Evolutionary conservation across 92 coral and sea anemone species (phyloP).

Genomic region (Phenganax marumi): DNA sequence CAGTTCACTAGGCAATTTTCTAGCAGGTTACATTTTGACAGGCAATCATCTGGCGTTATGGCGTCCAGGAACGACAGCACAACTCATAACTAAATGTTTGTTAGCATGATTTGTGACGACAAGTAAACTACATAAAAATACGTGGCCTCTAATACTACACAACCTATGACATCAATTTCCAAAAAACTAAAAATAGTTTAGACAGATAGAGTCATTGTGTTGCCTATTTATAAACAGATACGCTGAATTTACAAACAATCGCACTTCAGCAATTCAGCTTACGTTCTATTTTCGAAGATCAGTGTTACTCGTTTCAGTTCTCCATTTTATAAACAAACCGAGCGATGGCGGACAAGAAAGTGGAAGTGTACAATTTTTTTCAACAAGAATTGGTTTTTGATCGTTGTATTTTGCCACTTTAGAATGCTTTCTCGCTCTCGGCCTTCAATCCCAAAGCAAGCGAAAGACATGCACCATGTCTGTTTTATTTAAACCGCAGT

Average conservation of each 20-base stretch:
- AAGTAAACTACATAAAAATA: no score
- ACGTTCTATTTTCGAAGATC: not conserved
- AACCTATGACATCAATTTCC: no score
- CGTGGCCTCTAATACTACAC: no score
- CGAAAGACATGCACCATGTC: conserved; percentile 26
- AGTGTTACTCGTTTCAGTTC: conserved; percentile 1
- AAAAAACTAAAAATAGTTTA: no score
- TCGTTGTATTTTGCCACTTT: not conserved
- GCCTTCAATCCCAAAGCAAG: not conserved
- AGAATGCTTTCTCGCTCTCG: conserved; percentile 24
- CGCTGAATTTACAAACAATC: not conserved
- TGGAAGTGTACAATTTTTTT: not conserved
- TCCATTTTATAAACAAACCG: not conserved
- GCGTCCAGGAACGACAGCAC: no score
- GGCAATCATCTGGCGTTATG: no score
- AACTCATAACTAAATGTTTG: no score
- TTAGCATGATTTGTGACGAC: no score
- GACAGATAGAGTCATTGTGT: no score
- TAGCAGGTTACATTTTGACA: no score
- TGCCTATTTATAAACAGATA: no score
- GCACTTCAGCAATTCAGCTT: not conserved
- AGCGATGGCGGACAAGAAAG: not conserved
- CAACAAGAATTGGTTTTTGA: not conserved
- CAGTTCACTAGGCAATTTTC: no score
- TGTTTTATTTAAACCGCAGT: conserved; percentile 26